These are phyloP conservation scores for Cyanistes caeruleus DNA, from an alignment of 2,113 vertebrate genomes.

Conservation along the genomic window DNA sequence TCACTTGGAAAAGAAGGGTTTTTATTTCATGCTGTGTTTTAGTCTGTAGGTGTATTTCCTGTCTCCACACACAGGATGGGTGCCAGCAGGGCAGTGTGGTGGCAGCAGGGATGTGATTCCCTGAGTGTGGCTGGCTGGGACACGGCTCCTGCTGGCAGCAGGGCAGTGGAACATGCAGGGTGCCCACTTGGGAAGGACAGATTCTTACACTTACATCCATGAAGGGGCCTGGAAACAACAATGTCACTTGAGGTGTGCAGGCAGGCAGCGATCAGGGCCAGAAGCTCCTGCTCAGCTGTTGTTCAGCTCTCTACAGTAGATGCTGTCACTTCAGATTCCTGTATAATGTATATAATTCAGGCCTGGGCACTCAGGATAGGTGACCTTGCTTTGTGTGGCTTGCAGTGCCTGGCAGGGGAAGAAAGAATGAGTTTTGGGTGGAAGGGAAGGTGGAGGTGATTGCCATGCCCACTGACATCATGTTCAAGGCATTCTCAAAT, in stretches of 20 bases:
- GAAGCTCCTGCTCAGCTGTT: not conserved
- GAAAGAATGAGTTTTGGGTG: not conserved
- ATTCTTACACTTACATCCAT: not conserved
- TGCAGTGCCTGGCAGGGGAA: not conserved
- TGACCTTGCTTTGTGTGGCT: not conserved
- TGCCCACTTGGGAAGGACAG: not conserved
- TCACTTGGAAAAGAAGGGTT: not conserved
- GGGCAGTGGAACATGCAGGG: not conserved
- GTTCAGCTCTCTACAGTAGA: not conserved
- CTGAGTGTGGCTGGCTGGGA: not conserved
- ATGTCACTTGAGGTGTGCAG: not conserved
- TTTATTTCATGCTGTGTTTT: not conserved
- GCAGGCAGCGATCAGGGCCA: not conserved
- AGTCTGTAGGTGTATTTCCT: not conserved
- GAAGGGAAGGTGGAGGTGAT: not conserved
- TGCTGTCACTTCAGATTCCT: not conserved
- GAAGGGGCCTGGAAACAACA: not conserved
- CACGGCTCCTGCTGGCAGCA: not conserved
- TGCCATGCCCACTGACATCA: not conserved
- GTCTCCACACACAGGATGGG: not conserved
- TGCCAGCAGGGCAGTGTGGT: fast-evolving
- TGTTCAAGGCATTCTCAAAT: not conserved
- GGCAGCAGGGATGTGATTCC: not conserved
- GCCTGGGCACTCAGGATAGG: too few relatives aligned
- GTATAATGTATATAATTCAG: fast-evolving